phyloP scores from a whole-genome alignment of 2,797 vertebrate species.

The Bradypodion pumilum region DNA sequence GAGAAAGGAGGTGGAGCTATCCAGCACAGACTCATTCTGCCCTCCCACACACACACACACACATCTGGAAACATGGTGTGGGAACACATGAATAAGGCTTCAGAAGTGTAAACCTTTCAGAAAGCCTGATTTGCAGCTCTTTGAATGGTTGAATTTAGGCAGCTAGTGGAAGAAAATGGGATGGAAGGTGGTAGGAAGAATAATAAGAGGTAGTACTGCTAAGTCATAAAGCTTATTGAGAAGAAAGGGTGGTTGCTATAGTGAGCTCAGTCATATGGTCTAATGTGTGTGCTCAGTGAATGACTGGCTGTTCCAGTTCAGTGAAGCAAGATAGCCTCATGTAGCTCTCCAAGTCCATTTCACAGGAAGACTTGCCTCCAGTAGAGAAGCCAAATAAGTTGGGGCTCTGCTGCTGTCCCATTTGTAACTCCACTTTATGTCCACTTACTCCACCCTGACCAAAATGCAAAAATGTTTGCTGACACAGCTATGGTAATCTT shows the following conservation, averaged over 20 bases:
- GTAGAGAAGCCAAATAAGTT: conserved; percentile 27
- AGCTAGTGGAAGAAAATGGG: conserved; percentile 16
- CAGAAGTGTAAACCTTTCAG: conserved; percentile 7
- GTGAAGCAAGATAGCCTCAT: conserved; percentile 76
- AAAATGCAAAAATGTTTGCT: conserved; percentile 13
- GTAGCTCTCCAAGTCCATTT: conserved; percentile 62
- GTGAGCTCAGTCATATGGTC: conserved; percentile 59
- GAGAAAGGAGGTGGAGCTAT: not conserved
- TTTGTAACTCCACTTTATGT: not conserved
- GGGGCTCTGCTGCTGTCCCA: not conserved
- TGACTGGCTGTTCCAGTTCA: conserved; percentile 71
- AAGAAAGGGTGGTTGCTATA: conserved; percentile 60
- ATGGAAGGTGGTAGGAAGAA: conserved; percentile 19
- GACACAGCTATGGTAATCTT: conserved; percentile 31
- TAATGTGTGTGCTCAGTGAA: conserved; percentile 59
- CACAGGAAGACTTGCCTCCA: conserved; percentile 53
- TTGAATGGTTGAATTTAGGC: conserved; percentile 11
- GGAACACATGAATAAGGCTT: not conserved
- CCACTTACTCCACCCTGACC: not conserved
- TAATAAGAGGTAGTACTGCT: conserved; percentile 28
- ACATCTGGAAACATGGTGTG: not conserved
- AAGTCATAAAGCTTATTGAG: not conserved
- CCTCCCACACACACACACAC: no score
- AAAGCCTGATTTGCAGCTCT: not conserved
- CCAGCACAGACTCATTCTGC: not conserved